Percentiles rank a stretch among this genome's conserved stretches.
Evolutionary conservation across 1,140 invertebrate species (phyloP).

Genomic region (Drosophila pseudoananassae): DNA sequence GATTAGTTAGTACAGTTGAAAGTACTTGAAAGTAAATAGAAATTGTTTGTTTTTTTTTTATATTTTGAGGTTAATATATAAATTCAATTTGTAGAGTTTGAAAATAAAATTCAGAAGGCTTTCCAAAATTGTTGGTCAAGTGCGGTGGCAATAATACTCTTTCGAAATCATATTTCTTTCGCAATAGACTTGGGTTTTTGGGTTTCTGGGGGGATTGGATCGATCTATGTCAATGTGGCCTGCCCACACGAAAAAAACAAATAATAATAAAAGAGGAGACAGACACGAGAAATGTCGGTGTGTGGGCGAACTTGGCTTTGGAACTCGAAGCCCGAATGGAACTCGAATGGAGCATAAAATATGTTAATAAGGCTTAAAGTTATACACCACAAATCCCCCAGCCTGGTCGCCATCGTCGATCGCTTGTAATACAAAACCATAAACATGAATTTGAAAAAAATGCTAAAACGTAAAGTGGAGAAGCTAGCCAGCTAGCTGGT

Average conservation of each 20-base stretch:
- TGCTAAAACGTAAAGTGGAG: slow-evolving; percentile 45
- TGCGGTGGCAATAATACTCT: no score
- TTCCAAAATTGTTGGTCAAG: no score
- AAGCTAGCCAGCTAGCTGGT: slow-evolving; percentile 29
- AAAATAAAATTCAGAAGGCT: no score
- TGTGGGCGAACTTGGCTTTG: slow-evolving; percentile 56
- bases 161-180: slow-evolving; percentile 39
- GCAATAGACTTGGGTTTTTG: not conserved
- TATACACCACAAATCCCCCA: slow-evolving; percentile 43
- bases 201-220: slow-evolving; percentile 19
- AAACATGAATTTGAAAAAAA: slow-evolving; percentile 56
- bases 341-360: slow-evolving; percentile 69
- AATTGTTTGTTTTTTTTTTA: slow-evolving; percentile 7
- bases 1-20: slow-evolving; percentile 19
- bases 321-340: slow-evolving; percentile 45
- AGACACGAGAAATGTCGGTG: slow-evolving; percentile 36
- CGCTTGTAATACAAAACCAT: slow-evolving; percentile 64
- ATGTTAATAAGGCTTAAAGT: slow-evolving; percentile 81
- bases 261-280: slow-evolving; percentile 13
- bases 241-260: slow-evolving; percentile 44
- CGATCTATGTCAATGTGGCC: slow-evolving; percentile 51
- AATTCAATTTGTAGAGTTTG: slow-evolving; percentile 12
- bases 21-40: slow-evolving; percentile 2
- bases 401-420: slow-evolving; percentile 29
- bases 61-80: no score